Base-by-base conservation (phyloP, 2,797 vertebrate species). In the Enteromius argenteus region DNA sequence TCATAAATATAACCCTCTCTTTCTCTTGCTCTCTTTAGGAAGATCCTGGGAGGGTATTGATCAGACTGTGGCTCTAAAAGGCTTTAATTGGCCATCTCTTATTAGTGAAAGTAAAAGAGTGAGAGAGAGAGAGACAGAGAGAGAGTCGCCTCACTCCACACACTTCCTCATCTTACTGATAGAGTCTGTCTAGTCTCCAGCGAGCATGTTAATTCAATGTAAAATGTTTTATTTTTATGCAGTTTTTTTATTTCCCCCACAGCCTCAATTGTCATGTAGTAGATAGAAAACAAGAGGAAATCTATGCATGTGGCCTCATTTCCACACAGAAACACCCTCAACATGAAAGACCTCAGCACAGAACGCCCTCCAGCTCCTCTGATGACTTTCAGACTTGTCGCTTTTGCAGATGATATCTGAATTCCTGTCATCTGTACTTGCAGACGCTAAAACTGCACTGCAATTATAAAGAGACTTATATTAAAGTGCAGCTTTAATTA, bases 71-170 rank as follows among this genome's bases (percentile, higher is more conserved):
- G 39, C 76, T 86, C 76, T 87, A 80, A 87, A 84, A 75, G 76
- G 71, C 68, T 89, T 89, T 90, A 90, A 90, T 90, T 90, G 87
- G 85, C 79, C 76, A 76, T 86, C 69, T 87, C 85, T 86, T 84
- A 88, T 88, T 84, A 84, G 80, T 71, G 62, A 74, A 67, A 84
- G 82, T 78, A 27, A 69, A 84, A 83, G 62, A 35, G 62, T 74
- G 27, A 69, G 49, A 78, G 82, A 78, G 82, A 78, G 39, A 64
- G 60, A 68, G 49, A 76, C 21, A 64, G 39, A 66, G 9, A 46
- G 4, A 35, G 30, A 46, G 14, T 15, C 23, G 27, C 10, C 35
- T 66, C 2, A 11, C 51, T 72, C 51, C 23, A 72, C 23, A 72
- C 39, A 46, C 35, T 72, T 72, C 51, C n/a, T 58, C 23, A 44